Evolutionary conservation across 2,113 vertebrate species (phyloP).

Genomic region (Corydoras maculifer): DNA sequence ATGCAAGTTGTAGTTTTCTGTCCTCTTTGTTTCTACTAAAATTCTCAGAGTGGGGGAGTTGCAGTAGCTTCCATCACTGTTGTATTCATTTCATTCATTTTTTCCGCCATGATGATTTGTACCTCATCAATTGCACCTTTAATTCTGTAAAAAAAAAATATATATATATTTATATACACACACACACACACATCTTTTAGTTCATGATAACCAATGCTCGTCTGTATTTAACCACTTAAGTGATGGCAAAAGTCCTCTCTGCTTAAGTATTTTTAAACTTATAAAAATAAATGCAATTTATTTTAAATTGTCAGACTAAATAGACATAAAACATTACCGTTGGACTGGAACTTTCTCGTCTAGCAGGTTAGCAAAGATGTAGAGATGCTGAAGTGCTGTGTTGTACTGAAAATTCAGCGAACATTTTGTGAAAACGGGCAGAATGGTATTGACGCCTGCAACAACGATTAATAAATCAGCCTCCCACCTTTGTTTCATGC

Average conservation of each 20-base stretch:
- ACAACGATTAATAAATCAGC: not conserved
- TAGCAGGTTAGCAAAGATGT: conserved; percentile 27
- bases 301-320: not conserved
- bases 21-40: not conserved
- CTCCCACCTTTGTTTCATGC: conserved; percentile 27
- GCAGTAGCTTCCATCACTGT: not conserved
- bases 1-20: too few species aligned
- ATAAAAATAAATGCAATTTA: not conserved
- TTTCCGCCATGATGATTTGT: not conserved
- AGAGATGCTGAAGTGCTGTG: conserved; percentile 15
- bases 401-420: conserved; percentile 14
- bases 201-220: too few species aligned
- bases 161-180: too few species aligned
- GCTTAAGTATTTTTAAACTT: too few species aligned
- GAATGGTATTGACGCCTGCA: not conserved
- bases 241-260: too few species aligned
- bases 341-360: conserved; percentile 24
- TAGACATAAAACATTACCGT: conserved; percentile 13
- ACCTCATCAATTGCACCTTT: conserved; percentile 18
- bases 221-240: too few species aligned
- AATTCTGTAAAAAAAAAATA: not conserved
- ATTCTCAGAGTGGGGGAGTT: not conserved
- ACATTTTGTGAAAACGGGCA: conserved; percentile 1
- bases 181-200: too few species aligned
- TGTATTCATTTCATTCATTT: not conserved